Base-by-base conservation (phyloP, 2,888 invertebrate species). In the Scrobipalpa atriplicella region DNA sequence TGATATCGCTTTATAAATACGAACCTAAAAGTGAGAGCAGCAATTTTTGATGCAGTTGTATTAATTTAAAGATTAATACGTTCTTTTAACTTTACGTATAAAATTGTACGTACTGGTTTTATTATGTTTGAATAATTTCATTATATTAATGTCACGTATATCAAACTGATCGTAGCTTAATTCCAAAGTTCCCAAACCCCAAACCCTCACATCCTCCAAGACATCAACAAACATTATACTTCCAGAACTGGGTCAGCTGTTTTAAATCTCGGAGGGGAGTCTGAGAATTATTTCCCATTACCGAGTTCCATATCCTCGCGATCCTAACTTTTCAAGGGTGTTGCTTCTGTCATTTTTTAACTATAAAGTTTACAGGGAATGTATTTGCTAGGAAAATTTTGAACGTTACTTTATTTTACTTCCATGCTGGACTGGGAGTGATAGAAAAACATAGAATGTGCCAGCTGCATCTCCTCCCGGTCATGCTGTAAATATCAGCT, bases 221-320 rank as follows among this genome's bases (percentile, higher is more conserved):
- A 56, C 56, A 56, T n/a, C 56, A 56, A 56, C 56, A 56, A 56
- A 56, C 56, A 56, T 56, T 56, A 47, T 36, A 56, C 21, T 56
- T 54, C 21, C 9, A 18, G 19, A 54, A 54, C 54, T 54, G 8
- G 54, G 54, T 54, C 54, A 54, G 21, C 16, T 19, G 19, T 36
- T 56, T 29, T 36, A 36, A 56, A 21, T 36, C 56, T 19, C 56
- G 19, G 36, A 21, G 19, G 56, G 21, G 36, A 0, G 36, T 29
- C 56, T 56, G 56, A 56, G 18, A 56, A 56, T 56, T 56, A 56
- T 29, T 56, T 36, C 29, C 36, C 19, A 36, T 56, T 56, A 56
- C 36, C 36, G 41, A 61, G n/a, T 41, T 41, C 61, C 36, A 41
- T n/a, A 41, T 61, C 16, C 36, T 39, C 47, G 16, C 47, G 47